A percentile compares a stretch with the other conserved stretches of the same genome.
Conservation (phyloP, 2,797 vertebrate genomes). For the Chelonia mydas region DNA sequence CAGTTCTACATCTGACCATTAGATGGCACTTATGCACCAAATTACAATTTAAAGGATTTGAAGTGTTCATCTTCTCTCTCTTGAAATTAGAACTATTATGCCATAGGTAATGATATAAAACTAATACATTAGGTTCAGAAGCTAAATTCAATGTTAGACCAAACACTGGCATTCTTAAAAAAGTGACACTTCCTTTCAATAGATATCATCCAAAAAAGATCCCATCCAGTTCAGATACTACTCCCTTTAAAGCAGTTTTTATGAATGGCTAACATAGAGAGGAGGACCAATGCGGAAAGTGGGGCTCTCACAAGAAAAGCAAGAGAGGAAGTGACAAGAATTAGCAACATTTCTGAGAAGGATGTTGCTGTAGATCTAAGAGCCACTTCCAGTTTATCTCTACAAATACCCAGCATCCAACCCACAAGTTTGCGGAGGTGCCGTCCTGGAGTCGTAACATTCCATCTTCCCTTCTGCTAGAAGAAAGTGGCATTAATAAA, state of each 20-base stretch:
- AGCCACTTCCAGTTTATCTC: background rate
- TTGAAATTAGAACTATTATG: constrained; percentile 67
- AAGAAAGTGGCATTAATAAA: background rate
- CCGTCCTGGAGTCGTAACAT: background rate
- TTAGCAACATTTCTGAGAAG: background rate
- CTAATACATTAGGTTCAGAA: constrained; percentile 53
- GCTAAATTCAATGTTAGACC: constrained; percentile 63
- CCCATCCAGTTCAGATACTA: background rate
- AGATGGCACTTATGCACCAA: constrained; percentile 44
- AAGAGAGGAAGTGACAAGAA: background rate
- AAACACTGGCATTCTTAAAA: constrained; percentile 41
- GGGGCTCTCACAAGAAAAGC: background rate
- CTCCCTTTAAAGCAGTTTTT: constrained; percentile 33
- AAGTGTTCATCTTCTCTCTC: constrained; percentile 54
- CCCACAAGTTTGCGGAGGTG: background rate
- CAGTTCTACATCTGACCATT: constrained; percentile 30
- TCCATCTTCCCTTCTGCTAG: background rate
- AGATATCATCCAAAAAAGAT: constrained; percentile 33
- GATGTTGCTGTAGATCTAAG: background rate
- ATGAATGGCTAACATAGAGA: background rate
- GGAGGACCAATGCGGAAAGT: background rate
- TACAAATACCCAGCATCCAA: background rate
- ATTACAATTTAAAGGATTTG: fast-evolving
- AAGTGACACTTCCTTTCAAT: constrained; percentile 12
- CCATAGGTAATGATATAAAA: constrained; percentile 61